Base-by-base conservation (phyloP, 2,797 vertebrate genomes). In the Helarctos malayanus region DNA sequence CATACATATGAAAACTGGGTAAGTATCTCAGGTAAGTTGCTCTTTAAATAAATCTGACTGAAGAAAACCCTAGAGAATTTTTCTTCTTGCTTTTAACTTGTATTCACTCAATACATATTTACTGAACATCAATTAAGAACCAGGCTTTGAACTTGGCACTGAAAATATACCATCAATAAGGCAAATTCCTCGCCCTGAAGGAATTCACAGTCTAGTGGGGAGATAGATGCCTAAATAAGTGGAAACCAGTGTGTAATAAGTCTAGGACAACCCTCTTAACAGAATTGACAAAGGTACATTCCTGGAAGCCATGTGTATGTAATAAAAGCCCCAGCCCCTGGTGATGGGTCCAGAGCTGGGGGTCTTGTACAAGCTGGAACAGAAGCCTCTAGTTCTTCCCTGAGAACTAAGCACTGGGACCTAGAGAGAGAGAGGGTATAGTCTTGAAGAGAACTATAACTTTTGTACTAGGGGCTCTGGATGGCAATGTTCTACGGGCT, bases 21-120 rank as follows among this genome's bases (percentile, higher is more conserved):
- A 57, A 86, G 29, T 59, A 82, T 69, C 59, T 84, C 84, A 18
- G 69, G 12, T 65, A 92, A 91, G 68, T 91, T 76, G 65, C 45
- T 91, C 73, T 91, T 97, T 96, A 89, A 91, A 76, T 65, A 59
- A 73, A 32, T 80, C 89, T 75, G 29, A 89, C 25, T 19, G 38
- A 88, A 91, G 41, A 75, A 95, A 92, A 49, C 27, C 52, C 89
- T 15, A 45, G 2, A 61, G 52, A 91, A 52, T 61, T 59, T 91
- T 79, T 94, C 76, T 23, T 11, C 8, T 56, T 57, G 21, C 19
- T 59, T 27, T 92, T 25, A 25, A 21, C 73, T 80, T 71, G 38
- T 47, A 91, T 75, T 83, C 68, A 81, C 65, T 71, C 57, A 78
- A 69, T 65, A 71, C 10, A 18, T 57, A 65, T 89, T 91, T 65